Conservation (phyloP, 30 jellyfish, hydroid and myxozoan genomes). For the Aurelia aurita complex sp. Pacific region DNA sequence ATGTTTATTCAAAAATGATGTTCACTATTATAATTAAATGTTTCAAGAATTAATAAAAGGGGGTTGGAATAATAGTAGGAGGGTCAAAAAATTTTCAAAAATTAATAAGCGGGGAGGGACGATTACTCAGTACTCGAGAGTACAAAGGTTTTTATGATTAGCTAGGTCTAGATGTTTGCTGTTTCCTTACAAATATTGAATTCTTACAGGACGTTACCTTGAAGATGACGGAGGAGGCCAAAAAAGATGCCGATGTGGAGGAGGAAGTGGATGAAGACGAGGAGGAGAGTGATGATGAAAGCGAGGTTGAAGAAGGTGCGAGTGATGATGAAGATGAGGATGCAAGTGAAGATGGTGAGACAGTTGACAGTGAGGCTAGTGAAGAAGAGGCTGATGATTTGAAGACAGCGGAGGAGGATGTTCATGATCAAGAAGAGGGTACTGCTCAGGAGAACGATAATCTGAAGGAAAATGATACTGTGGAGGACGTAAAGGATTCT, state of each 20-base stretch:
- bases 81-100: too few species aligned
- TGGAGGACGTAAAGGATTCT: too few species aligned
- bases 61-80: too few species aligned
- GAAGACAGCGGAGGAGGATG: constrained; percentile 16
- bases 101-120: too few species aligned
- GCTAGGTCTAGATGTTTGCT: neutral
- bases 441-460: too few species aligned
- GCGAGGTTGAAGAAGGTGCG: constrained; percentile 38
- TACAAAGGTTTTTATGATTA: neutral
- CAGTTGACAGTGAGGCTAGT: constrained; percentile 38
- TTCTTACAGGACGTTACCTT: constrained; percentile 72
- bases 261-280: constrained; percentile 61
- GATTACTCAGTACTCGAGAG: too few species aligned
- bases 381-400: constrained; percentile 43
- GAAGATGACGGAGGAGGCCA: constrained; percentile 51
- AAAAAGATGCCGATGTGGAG: constrained; percentile 35
- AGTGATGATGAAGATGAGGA: constrained; percentile 35
- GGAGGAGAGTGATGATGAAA: constrained; percentile 63
- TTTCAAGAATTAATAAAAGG: too few species aligned
- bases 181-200: neutral
- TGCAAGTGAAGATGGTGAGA: constrained; percentile 47
- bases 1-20: too few species aligned
- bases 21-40: too few species aligned
- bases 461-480: too few species aligned
- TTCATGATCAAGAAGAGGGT: neutral